Evolutionary conservation across 2,888 invertebrate genomes (phyloP).

Genomic region (Pardosa pseudoannulata): DNA sequence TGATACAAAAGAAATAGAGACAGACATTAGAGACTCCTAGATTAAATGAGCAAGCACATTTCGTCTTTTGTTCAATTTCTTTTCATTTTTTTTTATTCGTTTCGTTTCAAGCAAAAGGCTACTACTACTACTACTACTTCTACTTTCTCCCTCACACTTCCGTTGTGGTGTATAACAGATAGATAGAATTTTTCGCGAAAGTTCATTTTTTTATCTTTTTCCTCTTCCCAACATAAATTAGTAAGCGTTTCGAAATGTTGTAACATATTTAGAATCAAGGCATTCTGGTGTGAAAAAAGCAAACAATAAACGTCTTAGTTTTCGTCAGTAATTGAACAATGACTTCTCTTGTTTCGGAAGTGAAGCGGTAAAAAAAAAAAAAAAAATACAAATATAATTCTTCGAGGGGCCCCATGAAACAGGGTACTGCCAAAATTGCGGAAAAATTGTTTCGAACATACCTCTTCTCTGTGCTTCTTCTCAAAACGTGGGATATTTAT

Average conservation of each 20-base stretch:
- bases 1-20: neutral
- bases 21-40: neutral
- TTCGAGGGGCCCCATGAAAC: neutral
- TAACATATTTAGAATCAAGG: neutral
- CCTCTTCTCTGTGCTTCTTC: neutral
- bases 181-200: constrained; percentile 2
- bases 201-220: neutral
- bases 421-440: neutral
- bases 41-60: constrained; percentile 1
- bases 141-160: neutral
- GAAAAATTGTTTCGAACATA: constrained; percentile 1
- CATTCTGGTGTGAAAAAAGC: neutral
- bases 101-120: neutral
- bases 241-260: neutral
- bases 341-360: neutral
- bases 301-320: neutral
- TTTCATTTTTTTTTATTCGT: too few species aligned
- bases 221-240: neutral
- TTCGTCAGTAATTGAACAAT: neutral
- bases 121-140: neutral
- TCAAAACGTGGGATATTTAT: neutral
- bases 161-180: neutral
- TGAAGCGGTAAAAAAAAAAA: neutral
- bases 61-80: neutral
- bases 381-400: too few species aligned